phyloP scores from a whole-genome alignment of 2,113 vertebrate species.

The Notothenia rossii region DNA sequence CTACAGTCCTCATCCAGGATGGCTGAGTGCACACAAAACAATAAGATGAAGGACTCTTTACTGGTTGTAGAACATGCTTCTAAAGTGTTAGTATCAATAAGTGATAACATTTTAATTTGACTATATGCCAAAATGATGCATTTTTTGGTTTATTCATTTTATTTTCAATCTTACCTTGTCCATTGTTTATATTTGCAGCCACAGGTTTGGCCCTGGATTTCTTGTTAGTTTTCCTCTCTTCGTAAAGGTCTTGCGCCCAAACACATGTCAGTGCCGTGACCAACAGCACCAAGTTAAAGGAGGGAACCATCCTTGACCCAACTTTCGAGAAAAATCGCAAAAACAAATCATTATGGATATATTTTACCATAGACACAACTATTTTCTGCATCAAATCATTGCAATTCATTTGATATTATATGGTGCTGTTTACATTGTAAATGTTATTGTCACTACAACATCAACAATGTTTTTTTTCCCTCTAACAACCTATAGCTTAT shows the following conservation, averaged over 20 bases:
- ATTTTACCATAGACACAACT: not conserved
- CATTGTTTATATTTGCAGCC: conserved; percentile 77
- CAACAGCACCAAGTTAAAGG: conserved; percentile 80
- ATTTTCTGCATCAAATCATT: not conserved
- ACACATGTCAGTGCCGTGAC: conserved; percentile 78
- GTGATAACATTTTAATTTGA: not conserved
- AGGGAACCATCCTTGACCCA: conserved; percentile 78
- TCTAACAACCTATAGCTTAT: too few species aligned
- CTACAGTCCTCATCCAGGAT: conserved; percentile 88
- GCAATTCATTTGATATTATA: too few species aligned
- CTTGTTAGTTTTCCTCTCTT: conserved; percentile 77
- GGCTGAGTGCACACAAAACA: conserved; percentile 64
- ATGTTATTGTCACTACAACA: too few species aligned
- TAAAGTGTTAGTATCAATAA: not conserved
- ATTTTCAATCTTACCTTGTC: conserved; percentile 72
- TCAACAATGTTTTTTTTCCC: too few species aligned
- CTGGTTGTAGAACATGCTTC: not conserved
- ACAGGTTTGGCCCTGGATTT: conserved; percentile 76
- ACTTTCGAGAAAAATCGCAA: conserved; percentile 54
- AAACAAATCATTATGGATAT: conserved; percentile 10
- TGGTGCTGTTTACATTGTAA: too few species aligned
- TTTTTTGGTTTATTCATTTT: not conserved
- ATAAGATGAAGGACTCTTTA: not conserved
- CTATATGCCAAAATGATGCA: not conserved
- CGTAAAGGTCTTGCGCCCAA: conserved; percentile 83